Base-by-base conservation (phyloP, 2,797 vertebrate genomes). In the Enteromius argenteus region DNA sequence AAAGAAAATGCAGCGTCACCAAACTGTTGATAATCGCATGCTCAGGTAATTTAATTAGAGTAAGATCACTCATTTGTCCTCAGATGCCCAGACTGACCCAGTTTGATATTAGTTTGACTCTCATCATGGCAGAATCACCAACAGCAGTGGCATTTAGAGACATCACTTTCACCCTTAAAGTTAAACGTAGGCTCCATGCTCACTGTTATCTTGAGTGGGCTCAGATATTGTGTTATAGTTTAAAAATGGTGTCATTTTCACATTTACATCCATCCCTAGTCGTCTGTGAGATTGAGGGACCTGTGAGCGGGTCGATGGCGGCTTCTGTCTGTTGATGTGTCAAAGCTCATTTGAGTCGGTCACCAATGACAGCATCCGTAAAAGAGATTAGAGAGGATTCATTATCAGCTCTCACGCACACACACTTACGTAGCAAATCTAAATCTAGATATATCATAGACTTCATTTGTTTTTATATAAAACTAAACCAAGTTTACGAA, bases 341-440 rank as follows among this genome's bases (percentile, higher is more conserved):
- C 82, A 79, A 78, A 84, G 72, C 73, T 83, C 46, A 83, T 83
- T 75, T 68, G n/a, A 42, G 27, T 84, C 82, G 78, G 37, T 79
- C 49, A 68, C 23, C 19, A 32, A 56, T 6, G 39, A 72, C 53
- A 72, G 67, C 67, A 44, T 69, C 17, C 17, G n/a, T 77, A 56
- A 69, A 42, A 58, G 51, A 84, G 82, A 84, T 84, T 84, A 84
- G 13, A 32, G 37, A 58, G 66, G 75, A 78, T 79, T 76, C 66
- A 76, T 75, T 60, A 84, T 49, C 82, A 78, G 66, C 74, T 78
- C 37, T 49, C 39, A 44, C 44, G 32, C 51, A 85, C 37, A 37
- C 32, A 51, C 30, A 30, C 23, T 23, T 37, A 14, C 53, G 0
- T 5, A 32, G 32, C 58, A 56, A 81, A 81, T 73, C 56, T 74